These are phyloP conservation scores for Osmerus mordax DNA, from an alignment of 2,113 vertebrate species.

Conservation along the genomic window DNA sequence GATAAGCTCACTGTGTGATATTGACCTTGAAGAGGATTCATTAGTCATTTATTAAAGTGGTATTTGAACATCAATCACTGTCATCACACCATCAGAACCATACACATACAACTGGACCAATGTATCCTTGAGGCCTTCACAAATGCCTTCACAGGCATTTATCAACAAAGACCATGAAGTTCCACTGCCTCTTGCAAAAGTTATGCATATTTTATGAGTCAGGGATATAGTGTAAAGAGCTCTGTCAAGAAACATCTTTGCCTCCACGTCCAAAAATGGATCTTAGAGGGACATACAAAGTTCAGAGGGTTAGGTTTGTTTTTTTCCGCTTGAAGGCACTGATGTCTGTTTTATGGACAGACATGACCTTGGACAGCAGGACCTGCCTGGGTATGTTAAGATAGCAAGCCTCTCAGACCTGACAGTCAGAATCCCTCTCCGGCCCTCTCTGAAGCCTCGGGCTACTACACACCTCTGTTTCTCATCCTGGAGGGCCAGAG, in stretches of 20 bases:
- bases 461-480: too few species aligned
- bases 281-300: background rate
- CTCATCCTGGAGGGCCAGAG: too few species aligned
- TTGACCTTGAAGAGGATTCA: slow-evolving; percentile 15
- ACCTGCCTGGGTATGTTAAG: background rate
- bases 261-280: background rate
- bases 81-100: background rate
- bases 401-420: slow-evolving; percentile 4
- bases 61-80: slow-evolving; percentile 20
- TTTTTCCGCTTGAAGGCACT: background rate
- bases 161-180: slow-evolving; percentile 22
- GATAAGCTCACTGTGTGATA: background rate
- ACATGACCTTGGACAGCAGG: background rate
- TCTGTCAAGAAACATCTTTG: slow-evolving; percentile 7
- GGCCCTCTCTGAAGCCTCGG: too few species aligned
- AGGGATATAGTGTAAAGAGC: slow-evolving; percentile 12
- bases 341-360: background rate
- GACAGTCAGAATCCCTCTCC: background rate
- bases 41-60: slow-evolving; percentile 1
- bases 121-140: slow-evolving; percentile 17
- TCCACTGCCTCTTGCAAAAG: slow-evolving; percentile 17
- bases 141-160: slow-evolving; percentile 25
- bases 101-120: slow-evolving; percentile 17
- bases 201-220: slow-evolving; percentile 36
- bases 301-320: background rate